Evolutionary conservation across 2,113 vertebrate species (phyloP), one percentile per base, ranked within the genome.

Genomic region (Brevimyrus niger): DNA sequence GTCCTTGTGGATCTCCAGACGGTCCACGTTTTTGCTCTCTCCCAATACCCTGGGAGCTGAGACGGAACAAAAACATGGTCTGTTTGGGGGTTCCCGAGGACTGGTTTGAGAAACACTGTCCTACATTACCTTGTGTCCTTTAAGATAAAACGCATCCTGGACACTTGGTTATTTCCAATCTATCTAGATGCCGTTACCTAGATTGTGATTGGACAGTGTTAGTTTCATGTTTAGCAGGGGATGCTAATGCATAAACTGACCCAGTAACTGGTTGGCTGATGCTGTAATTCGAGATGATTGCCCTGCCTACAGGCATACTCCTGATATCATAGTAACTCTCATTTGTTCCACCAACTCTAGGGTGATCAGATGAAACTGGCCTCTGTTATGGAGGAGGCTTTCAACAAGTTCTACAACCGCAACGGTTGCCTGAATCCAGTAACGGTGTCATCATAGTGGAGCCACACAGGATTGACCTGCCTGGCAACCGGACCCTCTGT

Each of bases 351-450:
- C 89, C 89, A 69, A 88, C 47, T 87, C 1, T 92, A 99, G 98
- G 97, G 97, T 5, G 98, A 99, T 94, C 98, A 99, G 95, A 97
- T 95, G 83, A 95, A 97, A 88, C 96, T 99, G 13, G 94, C 97
- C 69, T 97, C 96, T 76, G 97, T 99, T 95, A 97, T 99, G 73
- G 98, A 99, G 96, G 98, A 99, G 94, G 97, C 98, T 19, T 98
- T 99, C 94, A 96, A 94, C 90, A 99, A 97, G 95, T 99, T 98
- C 96, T 99, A 97, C 93, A 97, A 96, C 93, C 96, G 98, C 90
- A 99, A 97, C 0, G 98, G 96, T 21, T 97, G 97, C 84, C 95
- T 99, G 90, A 97, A 97, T 21, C 97, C 97, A 0, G 98, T 99
- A 93, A 98, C 98, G 0, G 98, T 99, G 15, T 99, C 98, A 2